phyloP scores from a whole-genome alignment of 2,888 invertebrate species.

The Encarsia formosa region DNA sequence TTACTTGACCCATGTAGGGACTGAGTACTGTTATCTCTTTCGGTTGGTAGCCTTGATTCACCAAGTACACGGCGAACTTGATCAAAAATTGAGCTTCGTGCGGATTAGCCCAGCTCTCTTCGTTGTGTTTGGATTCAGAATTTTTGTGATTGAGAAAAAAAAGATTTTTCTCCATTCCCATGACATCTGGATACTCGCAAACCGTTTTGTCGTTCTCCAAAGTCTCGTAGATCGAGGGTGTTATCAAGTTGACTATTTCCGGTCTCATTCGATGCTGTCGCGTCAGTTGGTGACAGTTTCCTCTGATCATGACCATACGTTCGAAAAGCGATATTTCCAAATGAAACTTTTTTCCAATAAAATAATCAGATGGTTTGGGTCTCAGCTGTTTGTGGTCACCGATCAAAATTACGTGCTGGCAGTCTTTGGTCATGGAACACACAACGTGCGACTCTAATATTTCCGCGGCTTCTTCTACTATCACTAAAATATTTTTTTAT shows the following conservation, averaged over 20 bases:
- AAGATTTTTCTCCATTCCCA: conserved; percentile 7
- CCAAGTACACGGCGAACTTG: conserved; percentile 6
- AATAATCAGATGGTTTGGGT: conserved; percentile 7
- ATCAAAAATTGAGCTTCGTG: conserved; percentile 4
- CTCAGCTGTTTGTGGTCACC: conserved; percentile 16
- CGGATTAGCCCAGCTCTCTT: conserved; percentile 4
- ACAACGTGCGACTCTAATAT: too few relatives aligned
- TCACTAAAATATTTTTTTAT: too few relatives aligned
- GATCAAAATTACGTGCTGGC: conserved; percentile 13
- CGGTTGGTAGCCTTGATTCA: conserved; percentile 5
- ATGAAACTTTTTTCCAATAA: conserved; percentile 10
- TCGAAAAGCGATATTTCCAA: conserved; percentile 14
- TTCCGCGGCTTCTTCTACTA: conserved; percentile 16
- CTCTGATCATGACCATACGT: conserved; percentile 6
- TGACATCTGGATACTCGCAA: conserved; percentile 2
- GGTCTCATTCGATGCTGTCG: conserved; percentile 18
- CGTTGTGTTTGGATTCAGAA: conserved; percentile 1
- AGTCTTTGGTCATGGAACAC: neutral
- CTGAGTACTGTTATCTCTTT: conserved; percentile 11
- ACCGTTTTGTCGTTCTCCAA: neutral
- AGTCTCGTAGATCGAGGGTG: neutral
- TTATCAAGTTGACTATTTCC: too few relatives aligned
- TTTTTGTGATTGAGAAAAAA: conserved; percentile 6
- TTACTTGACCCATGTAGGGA: conserved; percentile 10
- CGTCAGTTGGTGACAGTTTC: conserved; percentile 2